Conservation (phyloP, 1,140 invertebrate species). For the Drosophila carrolli region DNA sequence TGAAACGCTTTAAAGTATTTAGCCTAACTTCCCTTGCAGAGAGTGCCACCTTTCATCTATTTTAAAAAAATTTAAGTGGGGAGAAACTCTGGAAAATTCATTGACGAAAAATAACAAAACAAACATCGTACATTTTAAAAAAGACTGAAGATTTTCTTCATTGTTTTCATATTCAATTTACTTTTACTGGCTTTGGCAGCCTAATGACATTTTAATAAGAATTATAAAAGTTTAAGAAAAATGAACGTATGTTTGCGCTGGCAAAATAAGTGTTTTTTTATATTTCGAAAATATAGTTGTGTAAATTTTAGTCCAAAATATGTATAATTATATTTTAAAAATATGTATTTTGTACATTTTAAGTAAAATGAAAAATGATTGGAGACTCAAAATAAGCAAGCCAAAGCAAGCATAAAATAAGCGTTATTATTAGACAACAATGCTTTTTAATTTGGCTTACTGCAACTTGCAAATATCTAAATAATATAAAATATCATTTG, state of each 20-base stretch:
- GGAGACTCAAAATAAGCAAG: too few relatives aligned
- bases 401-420: too few relatives aligned
- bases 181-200: constrained; percentile 11
- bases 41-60: constrained; percentile 21
- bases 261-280: not conserved
- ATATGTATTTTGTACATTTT: too few relatives aligned
- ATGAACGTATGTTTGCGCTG: not conserved
- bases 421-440: too few relatives aligned
- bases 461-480: too few relatives aligned
- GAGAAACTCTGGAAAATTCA: constrained; percentile 44
- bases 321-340: too few relatives aligned
- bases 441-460: too few relatives aligned
- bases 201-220: constrained; percentile 76
- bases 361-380: too few relatives aligned
- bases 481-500: too few relatives aligned
- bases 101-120: constrained; percentile 23
- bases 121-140: constrained; percentile 55
- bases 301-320: too few relatives aligned
- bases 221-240: constrained; percentile 1
- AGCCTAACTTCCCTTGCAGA: constrained; percentile 45
- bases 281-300: too few relatives aligned
- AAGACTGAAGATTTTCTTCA: constrained; percentile 28
- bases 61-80: constrained; percentile 34
- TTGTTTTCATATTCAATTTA: constrained; percentile 32
- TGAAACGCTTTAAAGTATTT: constrained; percentile 79